Evolutionary conservation across 2,797 vertebrate genomes (phyloP), one percentile per base, ranked within the genome.

Genomic region (Cuculus canorus): DNA sequence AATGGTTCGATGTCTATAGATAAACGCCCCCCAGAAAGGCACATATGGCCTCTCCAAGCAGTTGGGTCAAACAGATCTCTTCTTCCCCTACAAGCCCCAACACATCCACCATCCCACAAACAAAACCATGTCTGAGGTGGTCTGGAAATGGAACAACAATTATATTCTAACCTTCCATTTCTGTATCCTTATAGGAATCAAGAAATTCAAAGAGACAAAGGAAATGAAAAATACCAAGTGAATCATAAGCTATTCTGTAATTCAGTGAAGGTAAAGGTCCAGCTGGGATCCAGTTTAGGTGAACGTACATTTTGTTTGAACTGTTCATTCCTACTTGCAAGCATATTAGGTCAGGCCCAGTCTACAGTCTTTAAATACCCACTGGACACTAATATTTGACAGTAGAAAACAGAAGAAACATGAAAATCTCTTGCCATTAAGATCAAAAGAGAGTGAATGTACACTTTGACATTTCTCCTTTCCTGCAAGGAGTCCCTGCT

Each of bases 381-480:
- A 77, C 37, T 3, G 48, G 86, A 73, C 86, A 82, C 71, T 28
- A 56, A 94, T 90, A 92, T 95, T 95, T 93, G 92, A 53, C 88
- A 71, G 88, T 18, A 77, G 88, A 60, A 92, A 82, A 89, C 1
- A 76, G 39, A 91, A 87, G 64, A 76, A 85, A 79, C 59, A 82
- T 22, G 23, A 93, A 92, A 87, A 92, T 50, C 93, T 92, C 78
- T 89, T 93, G 86, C 83, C 77, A 80, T 94, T 90, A 92, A 91
- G 84, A 96, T 96, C 84, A 96, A 70, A 91, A 66, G 75, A 71
- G 52, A 80, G n/a, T 1, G 5, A 93, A 56, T 12, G 57, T 33
- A 84, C 69, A 72, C 90, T 88, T 28, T 96, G 93, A 96, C 90
- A 95, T 95, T 96, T 93, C 88, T 90, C 43, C 83, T 82, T 60